A percentile compares a stretch with the other conserved stretches of the same genome.
These are phyloP conservation scores for Vultur gryphus DNA, from an alignment of 2,797 vertebrate genomes.

Conservation along the genomic window DNA sequence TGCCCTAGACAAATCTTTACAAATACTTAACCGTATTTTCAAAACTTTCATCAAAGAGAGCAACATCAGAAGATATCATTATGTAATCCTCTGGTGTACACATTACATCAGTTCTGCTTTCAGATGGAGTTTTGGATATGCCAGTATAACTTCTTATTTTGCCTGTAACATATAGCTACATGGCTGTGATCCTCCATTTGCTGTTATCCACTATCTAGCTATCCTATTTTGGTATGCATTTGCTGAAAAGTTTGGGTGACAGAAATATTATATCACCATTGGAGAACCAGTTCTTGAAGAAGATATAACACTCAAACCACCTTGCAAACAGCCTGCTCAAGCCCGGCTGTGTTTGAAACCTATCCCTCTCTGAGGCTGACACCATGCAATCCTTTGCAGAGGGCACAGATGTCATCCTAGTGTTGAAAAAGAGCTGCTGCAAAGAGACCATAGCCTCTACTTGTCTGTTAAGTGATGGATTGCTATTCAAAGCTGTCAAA, in stretches of 20 bases:
- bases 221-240: neutral
- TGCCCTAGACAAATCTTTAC: neutral
- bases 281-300: neutral
- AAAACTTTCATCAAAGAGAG: neutral
- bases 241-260: neutral
- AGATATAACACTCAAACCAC: neutral
- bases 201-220: neutral
- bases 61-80: neutral
- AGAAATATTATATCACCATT: neutral
- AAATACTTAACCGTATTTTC: neutral
- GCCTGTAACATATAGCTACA: neutral
- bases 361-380: neutral
- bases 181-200: neutral
- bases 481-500: slow-evolving; percentile 35
- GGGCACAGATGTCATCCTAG: neutral
- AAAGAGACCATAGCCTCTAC: neutral
- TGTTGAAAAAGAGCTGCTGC: neutral
- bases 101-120: neutral
- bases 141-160: neutral
- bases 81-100: neutral
- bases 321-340: neutral
- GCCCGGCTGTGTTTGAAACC: neutral
- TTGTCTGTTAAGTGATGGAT: slow-evolving; percentile 26
- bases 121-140: neutral
- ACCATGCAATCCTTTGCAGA: neutral